phyloP scores from a whole-genome alignment of 2,888 invertebrate genomes.

The Noctuana brunneofusca region DNA sequence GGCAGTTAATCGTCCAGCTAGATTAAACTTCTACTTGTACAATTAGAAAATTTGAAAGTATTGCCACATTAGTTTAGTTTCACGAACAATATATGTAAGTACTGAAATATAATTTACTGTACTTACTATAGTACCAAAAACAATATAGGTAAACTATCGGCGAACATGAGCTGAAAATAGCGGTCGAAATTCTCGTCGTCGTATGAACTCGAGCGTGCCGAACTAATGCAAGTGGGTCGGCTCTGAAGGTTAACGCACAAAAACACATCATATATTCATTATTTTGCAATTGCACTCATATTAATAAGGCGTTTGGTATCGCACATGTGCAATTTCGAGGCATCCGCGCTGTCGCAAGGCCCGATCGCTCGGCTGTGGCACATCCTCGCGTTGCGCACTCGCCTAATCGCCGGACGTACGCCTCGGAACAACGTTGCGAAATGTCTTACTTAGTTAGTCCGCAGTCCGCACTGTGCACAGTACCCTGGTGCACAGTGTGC shows the following conservation, averaged over 20 bases:
- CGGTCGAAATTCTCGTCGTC: slow-evolving; percentile 56
- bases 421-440: slow-evolving; percentile 71
- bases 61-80: background rate
- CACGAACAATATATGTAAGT: background rate
- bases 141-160: background rate
- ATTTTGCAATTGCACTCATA: slow-evolving; percentile 78
- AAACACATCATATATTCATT: slow-evolving; percentile 70
- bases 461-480: slow-evolving; percentile 24
- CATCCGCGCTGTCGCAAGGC: slow-evolving; percentile 80
- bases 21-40: background rate
- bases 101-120: background rate
- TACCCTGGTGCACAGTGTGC: background rate
- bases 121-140: background rate
- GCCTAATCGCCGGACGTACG: slow-evolving; percentile 77
- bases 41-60: background rate
- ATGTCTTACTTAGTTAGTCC: slow-evolving; percentile 44
- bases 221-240: slow-evolving; percentile 76
- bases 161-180: slow-evolving; percentile 25
- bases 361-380: slow-evolving; percentile 56
- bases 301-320: slow-evolving; percentile 68
- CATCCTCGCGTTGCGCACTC: slow-evolving; percentile 77
- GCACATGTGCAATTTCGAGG: slow-evolving; percentile 66
- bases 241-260: slow-evolving; percentile 73
- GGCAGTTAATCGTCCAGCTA: background rate
- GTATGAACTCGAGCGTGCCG: slow-evolving; percentile 72